These are phyloP conservation scores for Crepidodera aurea DNA, from an alignment of 2,888 invertebrate species.

Conservation along the genomic window DNA sequence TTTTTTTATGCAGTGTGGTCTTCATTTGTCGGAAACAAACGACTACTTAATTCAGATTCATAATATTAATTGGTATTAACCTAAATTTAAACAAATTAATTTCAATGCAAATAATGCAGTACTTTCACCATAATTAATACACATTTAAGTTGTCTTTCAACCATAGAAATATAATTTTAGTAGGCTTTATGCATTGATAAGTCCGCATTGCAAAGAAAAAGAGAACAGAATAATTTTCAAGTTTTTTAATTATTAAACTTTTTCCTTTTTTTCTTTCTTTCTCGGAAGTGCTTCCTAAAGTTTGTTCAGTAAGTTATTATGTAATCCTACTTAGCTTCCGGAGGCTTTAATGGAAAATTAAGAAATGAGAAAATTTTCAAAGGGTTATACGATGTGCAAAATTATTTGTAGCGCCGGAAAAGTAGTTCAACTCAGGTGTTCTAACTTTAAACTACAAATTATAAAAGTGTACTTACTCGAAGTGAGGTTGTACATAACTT, in stretches of 20 bases:
- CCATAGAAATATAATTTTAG: slow-evolving; percentile 24
- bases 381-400: slow-evolving; percentile 6
- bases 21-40: slow-evolving; percentile 4
- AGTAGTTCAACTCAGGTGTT: slow-evolving; percentile 11
- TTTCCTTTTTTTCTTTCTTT: background rate
- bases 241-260: slow-evolving; percentile 4
- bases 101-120: slow-evolving; percentile 30
- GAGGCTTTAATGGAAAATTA: slow-evolving; percentile 9
- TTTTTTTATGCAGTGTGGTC: background rate
- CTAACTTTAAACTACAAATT: background rate
- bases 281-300: slow-evolving; percentile 3
- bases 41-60: slow-evolving; percentile 9
- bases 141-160: slow-evolving; percentile 25
- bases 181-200: slow-evolving; percentile 15
- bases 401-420: background rate
- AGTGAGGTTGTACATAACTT: background rate
- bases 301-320: slow-evolving; percentile 4
- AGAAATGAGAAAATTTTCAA: slow-evolving; percentile 2
- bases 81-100: slow-evolving; percentile 28
- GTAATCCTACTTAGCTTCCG: background rate
- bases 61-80: slow-evolving; percentile 28
- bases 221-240: slow-evolving; percentile 8
- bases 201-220: slow-evolving; percentile 10
- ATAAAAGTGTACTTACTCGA: background rate
- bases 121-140: slow-evolving; percentile 32